Conservation (phyloP, 92 coral and sea anemone genomes). For the Epizoanthus stellaris region DNA sequence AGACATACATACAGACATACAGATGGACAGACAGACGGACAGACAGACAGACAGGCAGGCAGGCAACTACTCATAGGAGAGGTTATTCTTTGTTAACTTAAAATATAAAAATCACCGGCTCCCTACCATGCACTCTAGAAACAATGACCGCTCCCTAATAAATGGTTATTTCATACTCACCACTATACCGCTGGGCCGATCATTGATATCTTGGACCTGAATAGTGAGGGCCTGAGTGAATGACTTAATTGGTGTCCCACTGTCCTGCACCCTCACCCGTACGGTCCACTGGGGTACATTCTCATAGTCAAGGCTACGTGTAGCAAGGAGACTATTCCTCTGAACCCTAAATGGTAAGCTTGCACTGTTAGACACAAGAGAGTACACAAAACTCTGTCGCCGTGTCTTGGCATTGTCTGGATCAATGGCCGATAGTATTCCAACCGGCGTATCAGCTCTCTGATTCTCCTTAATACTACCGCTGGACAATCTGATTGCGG, state of each 20-base stretch:
- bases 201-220: slow-evolving; percentile 77
- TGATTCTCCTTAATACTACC: slow-evolving; percentile 70
- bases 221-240: slow-evolving; percentile 66
- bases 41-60: too few relatives aligned
- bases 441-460: slow-evolving; percentile 61
- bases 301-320: slow-evolving; percentile 77
- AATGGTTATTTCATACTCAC: slow-evolving; percentile 37
- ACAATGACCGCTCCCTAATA: not conserved
- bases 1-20: too few relatives aligned
- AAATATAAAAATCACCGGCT: not conserved
- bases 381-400: slow-evolving; percentile 63
- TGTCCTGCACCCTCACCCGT: slow-evolving; percentile 69
- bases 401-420: slow-evolving; percentile 78
- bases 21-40: too few relatives aligned
- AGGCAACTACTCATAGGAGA: not conserved
- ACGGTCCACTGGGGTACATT: slow-evolving; percentile 77
- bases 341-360: slow-evolving; percentile 68
- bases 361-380: slow-evolving; percentile 53
- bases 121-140: too few relatives aligned
- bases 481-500: slow-evolving; percentile 66
- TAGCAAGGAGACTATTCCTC: slow-evolving; percentile 68
- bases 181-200: slow-evolving; percentile 74
- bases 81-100: not conserved
- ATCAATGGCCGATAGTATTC: slow-evolving; percentile 64
- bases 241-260: slow-evolving; percentile 67